Evolutionary conservation across 2,797 vertebrate genomes (phyloP).

Genomic region (Rhinatrema bivittatum): DNA sequence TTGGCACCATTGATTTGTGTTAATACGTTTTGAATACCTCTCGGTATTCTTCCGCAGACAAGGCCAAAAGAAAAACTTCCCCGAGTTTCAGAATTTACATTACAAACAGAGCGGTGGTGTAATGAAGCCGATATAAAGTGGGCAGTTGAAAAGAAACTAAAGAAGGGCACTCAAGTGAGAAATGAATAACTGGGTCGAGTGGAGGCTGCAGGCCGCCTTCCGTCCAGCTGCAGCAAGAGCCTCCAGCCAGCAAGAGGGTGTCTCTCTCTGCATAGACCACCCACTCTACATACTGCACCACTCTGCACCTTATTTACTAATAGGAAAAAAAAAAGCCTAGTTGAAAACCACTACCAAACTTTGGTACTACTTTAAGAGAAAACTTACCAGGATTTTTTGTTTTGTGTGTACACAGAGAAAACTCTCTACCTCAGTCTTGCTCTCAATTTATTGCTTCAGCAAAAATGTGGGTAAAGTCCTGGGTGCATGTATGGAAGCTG

Average conservation of each 20-base stretch:
- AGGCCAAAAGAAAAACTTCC: slow-evolving; percentile 80
- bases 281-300: slow-evolving; percentile 50
- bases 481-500: no score
- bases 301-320: no score
- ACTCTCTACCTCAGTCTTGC: no score
- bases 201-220: slow-evolving; percentile 58
- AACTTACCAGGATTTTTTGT: no score
- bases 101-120: slow-evolving; percentile 77
- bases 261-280: slow-evolving; percentile 55
- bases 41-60: slow-evolving; percentile 86
- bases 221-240: slow-evolving; percentile 62
- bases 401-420: no score
- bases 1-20: slow-evolving; percentile 98
- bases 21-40: slow-evolving; percentile 99
- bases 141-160: slow-evolving; percentile 81
- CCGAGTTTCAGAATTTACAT: slow-evolving; percentile 94
- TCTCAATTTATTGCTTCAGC: no score
- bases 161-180: slow-evolving; percentile 99
- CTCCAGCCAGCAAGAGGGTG: slow-evolving; percentile 30
- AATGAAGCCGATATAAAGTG: slow-evolving; percentile 83
- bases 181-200: slow-evolving; percentile 88
- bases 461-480: no score
- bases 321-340: no score
- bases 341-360: no score
- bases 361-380: no score